phyloP scores from a whole-genome alignment of 1,140 invertebrate genomes.

The Ctenoplectra terminalis region DNA sequence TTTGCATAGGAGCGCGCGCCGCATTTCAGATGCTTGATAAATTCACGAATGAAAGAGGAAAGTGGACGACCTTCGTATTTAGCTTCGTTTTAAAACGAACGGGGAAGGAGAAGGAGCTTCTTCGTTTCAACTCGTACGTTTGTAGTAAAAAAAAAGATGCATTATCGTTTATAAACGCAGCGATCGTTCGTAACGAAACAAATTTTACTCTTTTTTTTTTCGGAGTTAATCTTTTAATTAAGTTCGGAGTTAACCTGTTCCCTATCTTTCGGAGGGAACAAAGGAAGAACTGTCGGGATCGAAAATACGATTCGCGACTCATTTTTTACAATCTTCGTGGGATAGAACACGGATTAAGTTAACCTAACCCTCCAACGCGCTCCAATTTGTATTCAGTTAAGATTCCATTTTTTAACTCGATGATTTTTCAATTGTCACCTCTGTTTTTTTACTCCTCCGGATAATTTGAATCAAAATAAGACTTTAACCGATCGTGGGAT shows the following conservation, averaged over 20 bases:
- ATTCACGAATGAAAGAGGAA: slow-evolving; percentile 15
- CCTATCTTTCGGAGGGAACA: too few species aligned
- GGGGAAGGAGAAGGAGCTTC: background rate
- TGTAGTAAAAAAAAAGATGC: background rate
- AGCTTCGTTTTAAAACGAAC: background rate
- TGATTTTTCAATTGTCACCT: background rate
- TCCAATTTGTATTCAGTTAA: background rate
- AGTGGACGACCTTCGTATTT: slow-evolving; percentile 10
- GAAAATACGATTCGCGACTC: slow-evolving; percentile 1
- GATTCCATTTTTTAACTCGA: background rate
- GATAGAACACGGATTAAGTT: slow-evolving; percentile 40
- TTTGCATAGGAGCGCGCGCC: background rate
- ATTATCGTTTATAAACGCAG: too few species aligned
- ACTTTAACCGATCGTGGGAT: too few species aligned
- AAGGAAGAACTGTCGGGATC: background rate
- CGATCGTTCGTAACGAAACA: too few species aligned
- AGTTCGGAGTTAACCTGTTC: too few species aligned
- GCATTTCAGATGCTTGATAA: slow-evolving; percentile 21
- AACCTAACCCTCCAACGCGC: too few species aligned
- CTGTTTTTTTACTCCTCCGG: too few species aligned
- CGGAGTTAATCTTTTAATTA: too few species aligned
- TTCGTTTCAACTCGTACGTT: background rate
- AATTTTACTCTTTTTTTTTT: too few species aligned
- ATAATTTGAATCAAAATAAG: too few species aligned
- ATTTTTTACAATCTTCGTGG: slow-evolving; percentile 37